Percentiles rank a stretch among this genome's conserved stretches.
Evolutionary conservation across 2,888 invertebrate species (phyloP).

Genomic region (Norana najaformis): DNA sequence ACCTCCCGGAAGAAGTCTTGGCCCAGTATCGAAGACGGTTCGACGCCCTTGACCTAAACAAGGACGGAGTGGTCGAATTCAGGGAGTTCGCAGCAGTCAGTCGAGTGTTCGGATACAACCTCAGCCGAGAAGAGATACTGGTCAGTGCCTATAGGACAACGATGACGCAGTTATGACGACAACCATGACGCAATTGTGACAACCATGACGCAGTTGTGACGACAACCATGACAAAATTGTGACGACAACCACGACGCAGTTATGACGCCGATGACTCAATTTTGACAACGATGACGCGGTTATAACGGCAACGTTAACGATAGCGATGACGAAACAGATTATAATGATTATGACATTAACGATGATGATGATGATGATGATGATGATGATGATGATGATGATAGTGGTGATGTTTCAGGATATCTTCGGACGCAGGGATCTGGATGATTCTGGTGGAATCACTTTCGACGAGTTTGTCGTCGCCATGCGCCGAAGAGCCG

Average conservation of each 20-base stretch:
- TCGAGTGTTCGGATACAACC: constrained; percentile 42
- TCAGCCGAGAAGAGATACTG: constrained; percentile 42
- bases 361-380: neutral
- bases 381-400: neutral
- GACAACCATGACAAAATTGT: no score
- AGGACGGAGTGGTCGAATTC: constrained; percentile 42
- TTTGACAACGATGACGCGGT: no score
- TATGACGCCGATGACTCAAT: no score
- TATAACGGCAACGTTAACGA: no score
- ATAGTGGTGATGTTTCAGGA: constrained; percentile 38
- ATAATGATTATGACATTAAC: neutral
- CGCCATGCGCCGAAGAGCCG: constrained; percentile 39
- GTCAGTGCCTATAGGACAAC: constrained; percentile 33
- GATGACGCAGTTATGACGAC: neutral
- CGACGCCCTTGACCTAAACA: constrained; percentile 44
- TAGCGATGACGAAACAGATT: neutral
- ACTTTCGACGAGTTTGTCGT: constrained; percentile 44
- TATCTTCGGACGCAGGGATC: constrained; percentile 41
- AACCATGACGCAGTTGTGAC: no score
- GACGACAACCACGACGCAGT: no score
- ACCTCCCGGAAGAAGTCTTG: constrained; percentile 35
- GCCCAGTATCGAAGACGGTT: constrained; percentile 37
- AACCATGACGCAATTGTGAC: no score
- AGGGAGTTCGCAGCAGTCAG: constrained; percentile 45
- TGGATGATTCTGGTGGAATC: constrained; percentile 41